Evolutionary conservation across 2,888 invertebrate species (phyloP).

Genomic region (Dolichomitus sp.): DNA sequence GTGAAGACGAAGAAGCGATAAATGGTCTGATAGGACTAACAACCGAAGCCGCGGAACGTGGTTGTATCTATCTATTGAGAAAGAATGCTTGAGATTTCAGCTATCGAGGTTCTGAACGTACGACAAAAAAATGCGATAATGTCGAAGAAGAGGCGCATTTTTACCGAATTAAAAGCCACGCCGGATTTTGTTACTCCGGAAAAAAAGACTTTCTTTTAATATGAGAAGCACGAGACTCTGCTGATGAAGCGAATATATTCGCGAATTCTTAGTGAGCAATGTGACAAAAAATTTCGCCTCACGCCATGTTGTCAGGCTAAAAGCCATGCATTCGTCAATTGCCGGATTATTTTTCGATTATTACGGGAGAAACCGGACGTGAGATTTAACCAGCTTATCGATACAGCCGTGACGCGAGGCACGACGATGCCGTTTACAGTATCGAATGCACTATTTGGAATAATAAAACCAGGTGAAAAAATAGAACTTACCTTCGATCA

Average conservation of each 20-base stretch:
- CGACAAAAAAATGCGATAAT: constrained; percentile 3
- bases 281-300: constrained; percentile 80
- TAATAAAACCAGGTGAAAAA: constrained; percentile 79
- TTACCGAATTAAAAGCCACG: neutral
- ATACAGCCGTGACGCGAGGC: constrained; percentile 10
- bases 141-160: neutral
- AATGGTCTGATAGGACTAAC: constrained; percentile 1
- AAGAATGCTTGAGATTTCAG: constrained; percentile 55
- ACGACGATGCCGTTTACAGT: constrained; percentile 11
- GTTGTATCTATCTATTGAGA: constrained; percentile 12
- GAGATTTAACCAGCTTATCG: constrained; percentile 30
- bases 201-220: neutral
- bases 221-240: no score
- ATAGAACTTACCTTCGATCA: constrained; percentile 92
- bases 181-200: neutral
- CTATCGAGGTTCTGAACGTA: constrained; percentile 25
- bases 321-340: constrained; percentile 77
- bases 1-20: constrained; percentile 1
- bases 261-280: constrained; percentile 64
- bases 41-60: constrained; percentile 36
- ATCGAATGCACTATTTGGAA: constrained; percentile 39
- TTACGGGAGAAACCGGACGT: constrained; percentile 11
- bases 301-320: constrained; percentile 89
- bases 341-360: constrained; percentile 54
- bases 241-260: neutral